These are phyloP conservation scores for Melanostigma gelatinosum DNA, from an alignment of 2,113 vertebrate species.

Conservation along the genomic window DNA sequence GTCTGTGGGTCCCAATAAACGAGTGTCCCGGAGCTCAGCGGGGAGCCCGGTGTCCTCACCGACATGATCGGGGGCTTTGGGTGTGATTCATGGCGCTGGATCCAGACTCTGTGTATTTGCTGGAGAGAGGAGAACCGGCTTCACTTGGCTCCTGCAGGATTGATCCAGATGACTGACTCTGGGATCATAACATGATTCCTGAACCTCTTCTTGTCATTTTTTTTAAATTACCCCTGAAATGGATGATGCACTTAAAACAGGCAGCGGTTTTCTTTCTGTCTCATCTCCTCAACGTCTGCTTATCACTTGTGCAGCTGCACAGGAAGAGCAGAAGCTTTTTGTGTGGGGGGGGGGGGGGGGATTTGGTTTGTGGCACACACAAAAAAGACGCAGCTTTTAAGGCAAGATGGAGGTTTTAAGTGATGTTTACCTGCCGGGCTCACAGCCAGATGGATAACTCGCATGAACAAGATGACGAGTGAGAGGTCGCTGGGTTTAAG, in stretches of 20 bases:
- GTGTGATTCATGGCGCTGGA: constrained; percentile 25
- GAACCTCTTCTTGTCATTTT: constrained; percentile 8
- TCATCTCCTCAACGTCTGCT: background rate
- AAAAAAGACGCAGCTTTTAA: background rate
- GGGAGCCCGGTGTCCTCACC: background rate
- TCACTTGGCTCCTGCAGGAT: constrained; percentile 20
- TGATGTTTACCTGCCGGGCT: constrained; percentile 31
- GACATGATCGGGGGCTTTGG: background rate
- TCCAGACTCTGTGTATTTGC: background rate
- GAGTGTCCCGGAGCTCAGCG: background rate
- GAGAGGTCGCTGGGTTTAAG: background rate
- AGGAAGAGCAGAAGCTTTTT: background rate
- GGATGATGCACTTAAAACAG: constrained; percentile 7
- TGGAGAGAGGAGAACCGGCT: constrained; percentile 5
- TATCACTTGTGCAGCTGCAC: constrained; percentile 28
- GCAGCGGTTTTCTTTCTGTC: background rate
- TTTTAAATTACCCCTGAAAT: background rate
- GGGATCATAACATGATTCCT: constrained; percentile 3
- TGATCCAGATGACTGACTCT: constrained; percentile 7
- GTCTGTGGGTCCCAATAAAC: background rate
- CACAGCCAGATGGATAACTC: constrained; percentile 7
- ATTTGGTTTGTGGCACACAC: background rate
- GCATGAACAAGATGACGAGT: background rate
- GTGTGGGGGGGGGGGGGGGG: background rate
- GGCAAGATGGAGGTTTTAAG: background rate